Conservation (phyloP, 2,113 vertebrate species). For the Microtus montanus region DNA sequence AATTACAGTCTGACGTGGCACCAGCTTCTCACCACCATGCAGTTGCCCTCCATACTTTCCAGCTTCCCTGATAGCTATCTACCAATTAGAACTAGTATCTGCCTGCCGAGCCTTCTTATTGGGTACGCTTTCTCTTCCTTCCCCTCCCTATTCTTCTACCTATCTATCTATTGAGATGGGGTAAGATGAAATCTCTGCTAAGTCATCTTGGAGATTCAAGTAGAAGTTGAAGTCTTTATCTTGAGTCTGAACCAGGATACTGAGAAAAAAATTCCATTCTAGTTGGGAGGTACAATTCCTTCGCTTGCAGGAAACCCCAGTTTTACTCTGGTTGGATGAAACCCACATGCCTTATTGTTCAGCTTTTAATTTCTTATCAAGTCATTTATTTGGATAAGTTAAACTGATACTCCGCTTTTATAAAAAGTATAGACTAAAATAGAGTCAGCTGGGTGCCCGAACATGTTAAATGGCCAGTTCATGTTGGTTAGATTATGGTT, state of each 20-base stretch:
- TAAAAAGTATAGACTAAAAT: conserved; percentile 9
- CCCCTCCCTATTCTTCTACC: neutral
- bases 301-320: neutral
- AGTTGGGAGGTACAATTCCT: neutral
- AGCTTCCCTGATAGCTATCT: too few relatives aligned
- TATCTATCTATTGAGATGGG: neutral
- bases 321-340: neutral
- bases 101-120: neutral
- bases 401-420: neutral
- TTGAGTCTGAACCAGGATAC: conserved; percentile 28
- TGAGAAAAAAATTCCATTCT: neutral
- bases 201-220: neutral
- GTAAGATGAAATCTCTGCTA: neutral
- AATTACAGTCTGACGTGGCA: neutral
- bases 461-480: neutral
- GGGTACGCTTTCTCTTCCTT: neutral
- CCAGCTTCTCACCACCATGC: neutral
- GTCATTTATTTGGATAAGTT: conserved; percentile 4
- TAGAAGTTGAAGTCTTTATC: neutral
- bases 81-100: too few relatives aligned
- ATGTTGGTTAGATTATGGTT: neutral
- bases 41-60: neutral
- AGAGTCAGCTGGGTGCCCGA: neutral
- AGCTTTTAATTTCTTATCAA: neutral
- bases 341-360: neutral